Conservation (phyloP, 2,113 vertebrate species). For the Vombatus ursinus region DNA sequence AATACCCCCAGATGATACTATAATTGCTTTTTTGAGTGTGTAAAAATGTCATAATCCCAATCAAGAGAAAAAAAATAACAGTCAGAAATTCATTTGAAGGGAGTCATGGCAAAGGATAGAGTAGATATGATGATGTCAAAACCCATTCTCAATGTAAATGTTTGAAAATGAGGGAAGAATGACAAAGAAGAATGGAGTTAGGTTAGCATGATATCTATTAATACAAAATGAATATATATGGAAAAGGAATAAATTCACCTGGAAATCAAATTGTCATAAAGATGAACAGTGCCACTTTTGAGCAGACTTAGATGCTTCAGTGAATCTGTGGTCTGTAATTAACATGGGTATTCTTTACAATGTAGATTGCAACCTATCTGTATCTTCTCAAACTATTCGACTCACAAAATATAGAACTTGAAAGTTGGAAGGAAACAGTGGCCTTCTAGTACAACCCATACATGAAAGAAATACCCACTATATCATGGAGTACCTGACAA, state of each 20-base stretch:
- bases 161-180: neutral
- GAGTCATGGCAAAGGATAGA: slow-evolving; percentile 2
- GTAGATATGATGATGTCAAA: neutral
- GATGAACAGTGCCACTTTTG: neutral
- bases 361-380: neutral
- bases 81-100: neutral
- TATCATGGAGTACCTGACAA: neutral
- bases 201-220: neutral
- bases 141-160: neutral
- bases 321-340: neutral
- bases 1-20: neutral
- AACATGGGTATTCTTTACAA: neutral
- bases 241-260: slow-evolving; percentile 14
- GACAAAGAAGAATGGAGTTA: neutral
- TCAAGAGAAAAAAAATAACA: slow-evolving; percentile 1
- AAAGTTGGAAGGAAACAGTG: neutral
- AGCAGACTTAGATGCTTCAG: neutral
- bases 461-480: too few species aligned
- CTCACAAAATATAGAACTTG: neutral
- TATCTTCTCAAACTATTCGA: neutral
- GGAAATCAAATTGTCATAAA: neutral
- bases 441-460: neutral
- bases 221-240: neutral
- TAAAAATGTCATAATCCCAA: neutral
- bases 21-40: neutral